Base-by-base conservation (phyloP, 1,140 invertebrate genomes). In the Ooceraea biroi region DNA sequence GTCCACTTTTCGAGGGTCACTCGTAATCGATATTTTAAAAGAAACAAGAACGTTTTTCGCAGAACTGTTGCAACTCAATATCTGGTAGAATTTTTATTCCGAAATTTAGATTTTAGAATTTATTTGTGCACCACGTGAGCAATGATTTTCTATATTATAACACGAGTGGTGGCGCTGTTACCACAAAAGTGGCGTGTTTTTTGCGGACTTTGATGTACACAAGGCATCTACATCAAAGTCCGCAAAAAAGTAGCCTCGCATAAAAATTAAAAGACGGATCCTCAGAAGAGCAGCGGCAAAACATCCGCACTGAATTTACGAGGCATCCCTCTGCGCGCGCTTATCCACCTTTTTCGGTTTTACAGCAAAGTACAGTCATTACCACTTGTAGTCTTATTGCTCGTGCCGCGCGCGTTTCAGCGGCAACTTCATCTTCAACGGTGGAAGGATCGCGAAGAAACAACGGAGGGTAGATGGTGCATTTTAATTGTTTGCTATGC, bases 401-500 rank as follows among this genome's bases (percentile, higher is more conserved):
- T 82, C 30, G 44, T 65, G 14, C 36, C 44, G 19, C 22, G 22
- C 48, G 63, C 46, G 30, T 66, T 78, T 69, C 46, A 77, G 60
- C 58, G 58, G 84, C 72, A 87, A 72, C 86, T 87, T 87, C 86
- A 87, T 87, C 72, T 86, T 73, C 85, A 57, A 27, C 36, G 41
- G 44, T 74, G 44, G 44, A 25, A 41, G 69, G 71, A 22, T 36
- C 36, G 61, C 5, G 46, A 44, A 46, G 30, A 19, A 10, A 19
- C 68, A 41, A 17, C 30, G 27, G 12, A 57, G n/a, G 7, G 27
- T 11, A 69, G 52, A 44, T 44, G 27, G 71, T 78, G 71, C 55
- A 87, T 85, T 88, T 88, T 88, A 88, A 88, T 88, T 88, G 86
- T 88, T 88, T 88, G 80, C 36, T 68, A 71, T 71, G 58, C 83